Evolutionary conservation across 2,888 invertebrate species (phyloP).

Genomic region (Marronus borbonicus): DNA sequence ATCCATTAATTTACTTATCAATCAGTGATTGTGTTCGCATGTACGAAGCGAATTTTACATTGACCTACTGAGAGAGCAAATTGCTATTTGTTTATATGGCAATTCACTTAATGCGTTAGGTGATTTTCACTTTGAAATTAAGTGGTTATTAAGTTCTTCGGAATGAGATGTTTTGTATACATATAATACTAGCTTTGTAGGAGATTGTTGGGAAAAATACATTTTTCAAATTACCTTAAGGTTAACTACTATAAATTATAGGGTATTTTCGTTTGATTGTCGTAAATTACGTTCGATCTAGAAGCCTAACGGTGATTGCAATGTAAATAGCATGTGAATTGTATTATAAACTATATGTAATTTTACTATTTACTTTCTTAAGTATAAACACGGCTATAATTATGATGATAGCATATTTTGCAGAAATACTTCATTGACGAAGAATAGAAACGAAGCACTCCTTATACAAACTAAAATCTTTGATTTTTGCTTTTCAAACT

Average conservation of each 20-base stretch:
- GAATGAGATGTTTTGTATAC: neutral
- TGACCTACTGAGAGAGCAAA: slow-evolving; percentile 21
- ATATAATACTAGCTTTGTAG: neutral
- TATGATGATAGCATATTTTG: too few species aligned
- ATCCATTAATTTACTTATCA: slow-evolving; percentile 4
- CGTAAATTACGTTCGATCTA: neutral
- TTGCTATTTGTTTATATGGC: slow-evolving; percentile 13
- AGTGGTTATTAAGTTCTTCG: slow-evolving; percentile 3
- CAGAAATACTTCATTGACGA: too few species aligned
- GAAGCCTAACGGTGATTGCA: neutral
- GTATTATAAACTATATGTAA: too few species aligned
- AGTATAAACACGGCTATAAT: too few species aligned
- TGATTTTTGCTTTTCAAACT: too few species aligned
- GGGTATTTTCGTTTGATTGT: slow-evolving; percentile 2
- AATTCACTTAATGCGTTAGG: slow-evolving; percentile 3
- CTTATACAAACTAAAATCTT: too few species aligned
- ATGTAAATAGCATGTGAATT: too few species aligned
- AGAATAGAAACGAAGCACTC: too few species aligned
- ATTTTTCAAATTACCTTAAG: neutral
- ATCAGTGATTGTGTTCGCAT: slow-evolving; percentile 8
- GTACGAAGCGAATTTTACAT: slow-evolving; percentile 11
- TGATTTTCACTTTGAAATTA: slow-evolving; percentile 5
- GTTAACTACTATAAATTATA: slow-evolving; percentile 1
- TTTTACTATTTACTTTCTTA: too few species aligned
- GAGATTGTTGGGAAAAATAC: neutral